Base-by-base conservation (phyloP, 2,797 vertebrate species). In the Siniperca scherzeri region DNA sequence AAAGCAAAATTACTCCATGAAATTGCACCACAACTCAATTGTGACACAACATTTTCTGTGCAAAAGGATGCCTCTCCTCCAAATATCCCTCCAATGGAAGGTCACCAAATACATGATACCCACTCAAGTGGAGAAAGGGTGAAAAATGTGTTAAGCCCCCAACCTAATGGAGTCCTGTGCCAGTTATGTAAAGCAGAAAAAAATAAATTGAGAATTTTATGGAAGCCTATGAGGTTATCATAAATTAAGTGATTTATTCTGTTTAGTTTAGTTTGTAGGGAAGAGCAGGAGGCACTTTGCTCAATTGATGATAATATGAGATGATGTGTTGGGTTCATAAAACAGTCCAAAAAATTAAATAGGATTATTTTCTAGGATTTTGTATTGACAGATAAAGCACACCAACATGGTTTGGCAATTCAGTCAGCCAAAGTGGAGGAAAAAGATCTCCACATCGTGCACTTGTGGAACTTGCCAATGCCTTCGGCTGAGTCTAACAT, bases 371-470 rank as follows among this genome's bases (percentile, higher is more conserved):
- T 81, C 42, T 19, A 74, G 17, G 44, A 66, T 80, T 81, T 72
- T 69, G 50, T 46, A 84, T 60, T 66, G 59, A 80, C 50, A 80
- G 69, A 72, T 75, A n/a, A 77, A 88, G 30, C 53, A 44, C 40
- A 72, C 38, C 81, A 56, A 75, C 56, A 50, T 75, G 36, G 38
- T 75, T 81, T 73, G 55, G 67, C 52, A 60, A 90, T 77, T 78
- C 25, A 70, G 65, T 53, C 42, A 42, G 21, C 46, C 64, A 69
- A 46, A 70, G 36, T 70, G 50, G 46, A 84, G 46, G 57, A 57
- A 81, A 82, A 22, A 77, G 22, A 68, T 74, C 27, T 44, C 36
- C 14, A 19, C 3, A 10, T n/a, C 0, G 19, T 19, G 77, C 72
- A 53, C 71, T 71, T 62, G 42, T 70, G 66, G 44, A 77, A 64